phyloP scores from a whole-genome alignment of 1,140 invertebrate genomes.

The Ips nitidus region DNA sequence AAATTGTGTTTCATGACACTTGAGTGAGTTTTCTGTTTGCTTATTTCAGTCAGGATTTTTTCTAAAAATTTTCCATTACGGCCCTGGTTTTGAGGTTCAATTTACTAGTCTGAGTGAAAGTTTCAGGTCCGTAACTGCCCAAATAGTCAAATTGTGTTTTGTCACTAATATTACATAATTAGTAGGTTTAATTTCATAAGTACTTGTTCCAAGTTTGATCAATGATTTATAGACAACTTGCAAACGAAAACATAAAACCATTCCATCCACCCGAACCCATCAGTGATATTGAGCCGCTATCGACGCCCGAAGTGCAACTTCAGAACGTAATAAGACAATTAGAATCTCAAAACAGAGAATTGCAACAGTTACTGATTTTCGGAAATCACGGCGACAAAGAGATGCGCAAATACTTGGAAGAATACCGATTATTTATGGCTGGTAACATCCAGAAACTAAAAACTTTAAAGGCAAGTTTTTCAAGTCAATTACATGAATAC shows the following conservation, averaged over 20 bases:
- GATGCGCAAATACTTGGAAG: conserved; percentile 56
- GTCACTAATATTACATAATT: background rate
- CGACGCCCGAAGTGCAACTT: conserved; percentile 53
- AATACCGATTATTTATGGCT: conserved; percentile 58
- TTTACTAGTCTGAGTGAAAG: no score
- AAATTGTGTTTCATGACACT: no score
- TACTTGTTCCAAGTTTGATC: background rate
- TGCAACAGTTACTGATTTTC: conserved; percentile 45
- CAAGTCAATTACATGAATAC: conserved; percentile 8
- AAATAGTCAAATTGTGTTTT: no score
- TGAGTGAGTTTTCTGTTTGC: no score
- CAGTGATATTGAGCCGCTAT: conserved; percentile 40
- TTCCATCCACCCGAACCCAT: conserved; percentile 6
- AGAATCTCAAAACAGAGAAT: conserved; percentile 59
- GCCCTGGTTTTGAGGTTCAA: no score
- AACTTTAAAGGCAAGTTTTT: conserved; percentile 56
- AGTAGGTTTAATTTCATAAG: background rate
- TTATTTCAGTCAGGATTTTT: no score
- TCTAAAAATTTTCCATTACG: no score
- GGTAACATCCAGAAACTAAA: conserved; percentile 62
- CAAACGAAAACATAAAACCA: conserved; percentile 9
- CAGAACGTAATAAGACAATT: conserved; percentile 63
- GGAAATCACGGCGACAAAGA: conserved; percentile 49
- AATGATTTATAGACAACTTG: conserved; percentile 9
- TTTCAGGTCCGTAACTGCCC: no score